phyloP scores from a whole-genome alignment of 1,140 invertebrate species.

The Trichoplusia ni region DNA sequence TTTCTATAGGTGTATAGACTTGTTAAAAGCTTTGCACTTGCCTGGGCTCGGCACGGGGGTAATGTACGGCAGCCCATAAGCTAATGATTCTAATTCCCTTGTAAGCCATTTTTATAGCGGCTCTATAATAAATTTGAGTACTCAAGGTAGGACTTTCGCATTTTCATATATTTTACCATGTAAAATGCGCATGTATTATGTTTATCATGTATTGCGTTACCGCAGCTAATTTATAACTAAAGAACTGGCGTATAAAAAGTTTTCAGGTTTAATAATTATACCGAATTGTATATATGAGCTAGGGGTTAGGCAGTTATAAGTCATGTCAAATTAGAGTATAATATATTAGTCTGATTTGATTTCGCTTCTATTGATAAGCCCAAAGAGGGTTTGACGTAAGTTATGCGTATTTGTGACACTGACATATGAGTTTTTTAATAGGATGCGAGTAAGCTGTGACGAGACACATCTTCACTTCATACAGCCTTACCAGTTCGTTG shows the following conservation, averaged over 20 bases:
- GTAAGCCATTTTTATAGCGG: slow-evolving; percentile 11
- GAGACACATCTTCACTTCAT: slow-evolving; percentile 91
- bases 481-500: slow-evolving; percentile 91
- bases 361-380: background rate
- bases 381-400: too few relatives aligned
- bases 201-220: too few relatives aligned
- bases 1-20: background rate
- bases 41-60: slow-evolving; percentile 9
- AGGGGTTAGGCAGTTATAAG: slow-evolving; percentile 6
- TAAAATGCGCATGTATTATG: too few relatives aligned
- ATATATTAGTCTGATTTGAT: background rate
- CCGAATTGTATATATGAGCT: background rate
- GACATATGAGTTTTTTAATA: too few relatives aligned
- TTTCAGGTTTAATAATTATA: slow-evolving; percentile 4
- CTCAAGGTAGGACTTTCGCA: too few relatives aligned
- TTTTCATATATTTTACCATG: too few relatives aligned
- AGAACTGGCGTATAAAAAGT: slow-evolving; percentile 8
- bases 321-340: background rate
- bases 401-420: too few relatives aligned
- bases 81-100: slow-evolving; percentile 21
- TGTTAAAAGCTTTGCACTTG: background rate
- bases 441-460: slow-evolving; percentile 88
- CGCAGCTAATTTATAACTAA: slow-evolving; percentile 6
- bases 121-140: background rate
- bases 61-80: slow-evolving; percentile 12